Evolutionary conservation across 2,113 vertebrate genomes (phyloP).

Genomic region (Leptobrachium leishanense): DNA sequence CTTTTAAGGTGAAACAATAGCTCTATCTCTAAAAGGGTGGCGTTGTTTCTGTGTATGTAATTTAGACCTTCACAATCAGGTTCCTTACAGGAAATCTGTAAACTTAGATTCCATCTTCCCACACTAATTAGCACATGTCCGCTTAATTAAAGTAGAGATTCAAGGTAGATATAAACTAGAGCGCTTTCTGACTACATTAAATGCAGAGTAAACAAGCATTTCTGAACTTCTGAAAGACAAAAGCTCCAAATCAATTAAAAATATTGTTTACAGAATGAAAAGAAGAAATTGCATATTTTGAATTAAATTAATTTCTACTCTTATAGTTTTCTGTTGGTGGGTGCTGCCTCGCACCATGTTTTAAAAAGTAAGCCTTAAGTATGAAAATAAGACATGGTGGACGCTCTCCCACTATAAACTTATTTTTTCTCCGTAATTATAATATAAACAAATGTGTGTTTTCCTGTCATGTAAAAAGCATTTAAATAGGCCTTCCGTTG

Average conservation of each 20-base stretch:
- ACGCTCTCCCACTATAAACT: neutral
- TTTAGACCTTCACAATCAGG: neutral
- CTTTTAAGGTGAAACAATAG: too few relatives aligned
- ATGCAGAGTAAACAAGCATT: neutral
- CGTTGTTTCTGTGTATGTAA: too few relatives aligned
- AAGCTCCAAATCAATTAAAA: too few relatives aligned
- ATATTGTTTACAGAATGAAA: too few relatives aligned
- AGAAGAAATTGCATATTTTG: too few relatives aligned
- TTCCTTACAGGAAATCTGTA: neutral
- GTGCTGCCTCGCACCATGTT: too few relatives aligned
- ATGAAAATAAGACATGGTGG: neutral
- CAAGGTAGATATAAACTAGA: neutral
- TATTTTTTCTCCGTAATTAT: neutral
- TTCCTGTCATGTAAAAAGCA: slow-evolving; percentile 2
- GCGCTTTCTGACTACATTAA: neutral
- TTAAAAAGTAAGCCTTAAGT: too few relatives aligned
- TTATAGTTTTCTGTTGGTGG: too few relatives aligned
- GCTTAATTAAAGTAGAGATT: neutral
- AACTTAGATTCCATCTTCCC: neutral
- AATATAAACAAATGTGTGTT: neutral
- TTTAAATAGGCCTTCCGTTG: neutral
- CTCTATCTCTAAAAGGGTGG: too few relatives aligned
- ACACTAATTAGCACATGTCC: neutral
- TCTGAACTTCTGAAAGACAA: too few relatives aligned
- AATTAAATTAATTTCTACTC: too few relatives aligned